These are phyloP conservation scores for Brachionus calyciflorus DNA, from an alignment of 1,140 invertebrate species.

Conservation along the genomic window DNA sequence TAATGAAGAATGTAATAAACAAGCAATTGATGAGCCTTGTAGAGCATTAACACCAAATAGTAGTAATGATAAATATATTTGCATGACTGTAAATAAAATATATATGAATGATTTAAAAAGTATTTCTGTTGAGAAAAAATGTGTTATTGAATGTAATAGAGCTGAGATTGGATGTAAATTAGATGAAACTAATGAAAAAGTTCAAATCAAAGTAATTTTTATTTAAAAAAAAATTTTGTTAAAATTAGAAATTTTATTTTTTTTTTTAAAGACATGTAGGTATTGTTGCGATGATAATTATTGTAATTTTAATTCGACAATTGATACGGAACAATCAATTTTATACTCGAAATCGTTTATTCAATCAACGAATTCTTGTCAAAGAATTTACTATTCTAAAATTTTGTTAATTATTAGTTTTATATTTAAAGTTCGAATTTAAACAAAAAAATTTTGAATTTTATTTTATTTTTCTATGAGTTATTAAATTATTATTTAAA, in stretches of 20 bases:
- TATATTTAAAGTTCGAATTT: no score
- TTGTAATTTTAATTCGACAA: conserved; percentile 20
- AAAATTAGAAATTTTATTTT: conserved; percentile 5
- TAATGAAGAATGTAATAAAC: conserved; percentile 19
- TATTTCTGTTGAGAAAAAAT: conserved; percentile 22
- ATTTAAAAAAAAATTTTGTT: not conserved
- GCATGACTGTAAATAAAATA: conserved; percentile 12
- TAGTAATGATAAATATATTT: no score
- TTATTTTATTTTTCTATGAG: no score
- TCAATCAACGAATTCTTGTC: not conserved
- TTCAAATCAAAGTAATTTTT: not conserved
- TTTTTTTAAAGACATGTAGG: conserved; percentile 37
- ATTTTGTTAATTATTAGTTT: no score
- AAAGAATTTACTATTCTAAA: no score
- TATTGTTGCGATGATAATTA: conserved; percentile 43
- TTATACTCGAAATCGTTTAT: not conserved
- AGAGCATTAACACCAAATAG: not conserved
- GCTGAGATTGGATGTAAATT: not conserved
- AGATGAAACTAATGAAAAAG: not conserved
- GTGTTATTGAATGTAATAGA: not conserved
- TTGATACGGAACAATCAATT: not conserved
- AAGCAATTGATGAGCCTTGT: conserved; percentile 36
- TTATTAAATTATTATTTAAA: no score
- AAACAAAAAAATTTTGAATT: no score
- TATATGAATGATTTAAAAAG: not conserved